Base-by-base conservation (phyloP, 2,113 vertebrate species). In the Cyanocitta stelleri region DNA sequence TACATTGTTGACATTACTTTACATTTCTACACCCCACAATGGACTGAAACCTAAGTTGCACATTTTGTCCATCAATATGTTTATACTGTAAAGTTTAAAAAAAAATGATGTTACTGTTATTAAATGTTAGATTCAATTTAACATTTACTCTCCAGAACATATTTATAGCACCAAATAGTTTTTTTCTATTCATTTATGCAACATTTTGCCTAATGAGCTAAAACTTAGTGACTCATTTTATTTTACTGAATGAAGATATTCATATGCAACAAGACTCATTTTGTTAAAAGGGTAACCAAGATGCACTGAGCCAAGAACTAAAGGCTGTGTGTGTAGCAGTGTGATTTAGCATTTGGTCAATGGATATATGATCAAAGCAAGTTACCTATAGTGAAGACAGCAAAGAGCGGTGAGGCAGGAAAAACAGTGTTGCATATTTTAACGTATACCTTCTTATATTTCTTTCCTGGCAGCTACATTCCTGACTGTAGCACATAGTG, bases 121-220 rank as follows among this genome's bases (percentile, higher is more conserved):
- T 81, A 78, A 92, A 86, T 51, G 46, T 83, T 90, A 90, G 54
- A 85, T 61, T n/a, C 9, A 73, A 92, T 85, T 91, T 92, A 90
- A 90, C 68, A 63, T 95, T 92, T 81, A 67, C 43, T 87, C 19
- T 32, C 67, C 2, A 2, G 73, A 93, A 92, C 67, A 51, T 63
- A 91, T 87, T 88, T 86, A 86, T 78, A 89, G 68, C 39, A 44
- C 61, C 68, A 93, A 90, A 86, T 92, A 80, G 61, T 0, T 12
- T 32, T 37, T 74, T 89, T 33, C 61, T 90, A 63, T 78, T 92
- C 80, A 86, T 93, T 95, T 93, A 78, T 84, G 86, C 48, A 95
- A 67, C 55, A 83, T 90, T 88, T 95, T 87, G 75, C 86, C 80
- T 96, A 95, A 97, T 92, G 91, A 95, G 76, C 83, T 92, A 90